phyloP scores from a whole-genome alignment of 2,113 vertebrate species.

The Coreoperca whiteheadi region DNA sequence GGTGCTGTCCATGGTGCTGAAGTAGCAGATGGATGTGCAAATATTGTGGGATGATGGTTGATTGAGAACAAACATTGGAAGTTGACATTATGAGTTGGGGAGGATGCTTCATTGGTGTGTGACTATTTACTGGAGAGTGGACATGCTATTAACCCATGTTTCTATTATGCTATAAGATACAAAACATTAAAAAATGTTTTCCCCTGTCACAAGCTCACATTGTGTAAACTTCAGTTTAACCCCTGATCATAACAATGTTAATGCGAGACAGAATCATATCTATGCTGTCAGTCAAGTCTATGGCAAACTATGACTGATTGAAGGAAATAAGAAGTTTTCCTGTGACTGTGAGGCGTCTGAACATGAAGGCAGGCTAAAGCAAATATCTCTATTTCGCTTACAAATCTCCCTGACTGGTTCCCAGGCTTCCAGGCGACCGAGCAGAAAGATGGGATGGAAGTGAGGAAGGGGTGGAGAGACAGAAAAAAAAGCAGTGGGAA shows the following conservation, averaged over 20 bases:
- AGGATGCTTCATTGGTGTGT: no score
- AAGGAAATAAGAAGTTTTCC: slow-evolving; percentile 1
- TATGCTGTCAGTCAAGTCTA: background rate
- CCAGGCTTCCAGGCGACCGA: slow-evolving; percentile 49
- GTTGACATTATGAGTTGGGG: no score
- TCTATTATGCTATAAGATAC: background rate
- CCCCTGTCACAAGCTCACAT: background rate
- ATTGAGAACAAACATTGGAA: background rate
- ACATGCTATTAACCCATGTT: background rate
- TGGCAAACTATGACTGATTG: background rate
- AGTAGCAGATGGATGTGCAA: no score
- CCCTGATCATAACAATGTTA: background rate
- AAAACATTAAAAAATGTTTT: background rate
- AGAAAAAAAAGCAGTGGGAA: background rate
- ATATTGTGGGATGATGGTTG: no score
- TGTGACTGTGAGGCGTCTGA: slow-evolving; percentile 17
- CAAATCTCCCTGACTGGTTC: slow-evolving; percentile 46
- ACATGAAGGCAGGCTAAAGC: slow-evolving; percentile 11
- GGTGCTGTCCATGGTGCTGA: no score
- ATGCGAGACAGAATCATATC: background rate
- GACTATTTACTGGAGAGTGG: background rate
- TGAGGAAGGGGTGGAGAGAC: slow-evolving; percentile 2
- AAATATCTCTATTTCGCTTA: slow-evolving; percentile 40
- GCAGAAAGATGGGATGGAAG: slow-evolving; percentile 63
- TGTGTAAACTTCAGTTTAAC: background rate